Conservation (phyloP, 2,888 invertebrate genomes). For the Noctua janthe region DNA sequence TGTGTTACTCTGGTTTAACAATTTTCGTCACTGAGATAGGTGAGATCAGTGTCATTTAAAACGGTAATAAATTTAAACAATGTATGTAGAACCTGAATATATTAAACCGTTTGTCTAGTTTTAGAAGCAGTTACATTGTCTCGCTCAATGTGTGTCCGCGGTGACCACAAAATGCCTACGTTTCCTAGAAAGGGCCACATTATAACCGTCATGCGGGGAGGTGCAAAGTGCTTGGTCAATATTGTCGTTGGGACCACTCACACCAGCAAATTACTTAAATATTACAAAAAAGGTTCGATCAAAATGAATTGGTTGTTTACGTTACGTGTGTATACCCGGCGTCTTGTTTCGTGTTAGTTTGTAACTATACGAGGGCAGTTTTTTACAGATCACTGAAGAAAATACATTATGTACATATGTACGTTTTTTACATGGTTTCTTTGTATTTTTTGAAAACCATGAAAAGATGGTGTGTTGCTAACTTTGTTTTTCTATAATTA, state of each 20-base stretch:
- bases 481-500: not conserved
- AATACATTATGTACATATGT: not conserved
- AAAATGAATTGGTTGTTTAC: slow-evolving; percentile 77
- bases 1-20: not conserved
- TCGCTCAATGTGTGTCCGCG: slow-evolving; percentile 72
- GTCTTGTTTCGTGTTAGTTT: slow-evolving; percentile 69
- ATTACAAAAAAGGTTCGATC: slow-evolving; percentile 79
- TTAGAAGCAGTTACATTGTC: slow-evolving; percentile 67
- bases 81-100: slow-evolving; percentile 44
- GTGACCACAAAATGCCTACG: slow-evolving; percentile 73
- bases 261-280: slow-evolving; percentile 79
- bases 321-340: slow-evolving; percentile 71
- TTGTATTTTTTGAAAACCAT: not conserved
- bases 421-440: not conserved
- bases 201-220: slow-evolving; percentile 78
- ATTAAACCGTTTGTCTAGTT: slow-evolving; percentile 40
- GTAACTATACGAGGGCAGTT: slow-evolving; percentile 32
- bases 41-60: slow-evolving; percentile 45
- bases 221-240: slow-evolving; percentile 87
- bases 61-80: slow-evolving; percentile 37
- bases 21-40: not conserved
- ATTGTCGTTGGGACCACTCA: slow-evolving; percentile 78
- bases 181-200: slow-evolving; percentile 84
- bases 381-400: slow-evolving; percentile 17
- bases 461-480: not conserved